Conservation (phyloP, 1,140 invertebrate species). For the Nephotettix cincticeps region DNA sequence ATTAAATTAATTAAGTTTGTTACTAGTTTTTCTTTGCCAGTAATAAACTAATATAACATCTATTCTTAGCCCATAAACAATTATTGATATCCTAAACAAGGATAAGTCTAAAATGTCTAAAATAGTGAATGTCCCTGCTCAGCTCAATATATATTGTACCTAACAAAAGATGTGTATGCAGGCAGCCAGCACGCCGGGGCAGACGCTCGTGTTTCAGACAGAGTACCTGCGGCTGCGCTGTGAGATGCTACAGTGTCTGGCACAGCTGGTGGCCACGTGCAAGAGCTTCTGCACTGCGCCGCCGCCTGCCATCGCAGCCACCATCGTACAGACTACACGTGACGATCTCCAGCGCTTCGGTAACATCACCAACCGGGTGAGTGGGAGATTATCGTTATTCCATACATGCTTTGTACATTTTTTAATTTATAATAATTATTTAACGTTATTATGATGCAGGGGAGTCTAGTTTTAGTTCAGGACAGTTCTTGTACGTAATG, state of each 20-base stretch:
- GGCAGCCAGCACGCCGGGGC: conserved; percentile 66
- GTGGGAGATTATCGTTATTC: too few relatives aligned
- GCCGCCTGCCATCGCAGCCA: conserved; percentile 86
- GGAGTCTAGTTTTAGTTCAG: too few relatives aligned
- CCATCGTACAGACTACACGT: conserved; percentile 71
- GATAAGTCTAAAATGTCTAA: too few relatives aligned
- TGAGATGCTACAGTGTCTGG: conserved; percentile 74
- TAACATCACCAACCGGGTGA: conserved; percentile 73
- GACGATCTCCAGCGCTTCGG: conserved; percentile 83
- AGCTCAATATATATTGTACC: too few relatives aligned
- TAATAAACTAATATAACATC: too few relatives aligned
- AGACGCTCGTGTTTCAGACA: conserved; percentile 71
- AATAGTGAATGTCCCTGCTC: too few relatives aligned
- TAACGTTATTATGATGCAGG: not conserved
- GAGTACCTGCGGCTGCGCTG: conserved; percentile 74
- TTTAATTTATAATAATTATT: not conserved
- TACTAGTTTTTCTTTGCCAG: too few relatives aligned
- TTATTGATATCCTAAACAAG: too few relatives aligned
- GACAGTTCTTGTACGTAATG: too few relatives aligned
- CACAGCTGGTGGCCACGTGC: conserved; percentile 73
- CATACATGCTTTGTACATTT: too few relatives aligned
- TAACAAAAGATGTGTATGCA: conserved; percentile 43
- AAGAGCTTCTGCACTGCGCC: conserved; percentile 85
- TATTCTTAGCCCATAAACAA: too few relatives aligned
- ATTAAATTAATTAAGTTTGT: too few relatives aligned